Conservation (phyloP, 1,140 invertebrate genomes). For the Zaprionus nigranus region DNA sequence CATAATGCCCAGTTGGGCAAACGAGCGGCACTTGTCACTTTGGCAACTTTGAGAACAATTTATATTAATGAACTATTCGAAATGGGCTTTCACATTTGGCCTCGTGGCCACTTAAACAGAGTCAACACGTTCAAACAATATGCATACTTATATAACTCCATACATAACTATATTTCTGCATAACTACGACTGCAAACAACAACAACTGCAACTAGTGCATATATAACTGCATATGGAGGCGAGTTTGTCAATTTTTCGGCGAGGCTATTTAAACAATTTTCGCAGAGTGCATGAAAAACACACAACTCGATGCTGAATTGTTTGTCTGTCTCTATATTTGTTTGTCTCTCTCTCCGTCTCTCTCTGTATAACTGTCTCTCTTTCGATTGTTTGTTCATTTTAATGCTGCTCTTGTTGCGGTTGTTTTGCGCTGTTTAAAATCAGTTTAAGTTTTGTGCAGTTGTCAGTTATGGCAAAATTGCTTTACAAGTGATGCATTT, state of each 20-base stretch:
- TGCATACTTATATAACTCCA: slow-evolving; percentile 22
- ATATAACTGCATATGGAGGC: slow-evolving; percentile 20
- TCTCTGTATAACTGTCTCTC: slow-evolving; percentile 5
- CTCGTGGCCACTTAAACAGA: slow-evolving; percentile 65
- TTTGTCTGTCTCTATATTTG: slow-evolving; percentile 51
- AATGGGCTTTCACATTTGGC: slow-evolving; percentile 54
- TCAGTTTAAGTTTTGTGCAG: slow-evolving; percentile 72
- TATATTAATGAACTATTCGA: slow-evolving; percentile 78
- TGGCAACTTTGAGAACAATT: slow-evolving; percentile 47
- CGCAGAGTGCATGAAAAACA: slow-evolving; percentile 47
- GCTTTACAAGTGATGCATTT: slow-evolving; percentile 72
- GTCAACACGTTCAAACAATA: slow-evolving; percentile 61
- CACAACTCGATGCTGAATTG: slow-evolving; percentile 19
- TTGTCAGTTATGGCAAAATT: slow-evolving; percentile 74
- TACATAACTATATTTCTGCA: slow-evolving; percentile 1
- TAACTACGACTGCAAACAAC: neutral
- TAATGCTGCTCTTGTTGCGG: slow-evolving; percentile 58
- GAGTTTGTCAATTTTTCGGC: slow-evolving; percentile 77
- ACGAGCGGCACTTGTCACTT: neutral
- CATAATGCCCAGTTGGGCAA: neutral
- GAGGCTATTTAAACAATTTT: slow-evolving; percentile 70
- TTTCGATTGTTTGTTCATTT: slow-evolving; percentile 61
- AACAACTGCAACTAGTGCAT: neutral
- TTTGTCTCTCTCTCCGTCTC: slow-evolving; percentile 41
- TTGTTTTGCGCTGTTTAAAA: slow-evolving; percentile 64